A percentile compares a stretch with the other conserved stretches of the same genome.
phyloP scores from a whole-genome alignment of 2,888 invertebrate species.

The Onthophagus sagittarius region DNA sequence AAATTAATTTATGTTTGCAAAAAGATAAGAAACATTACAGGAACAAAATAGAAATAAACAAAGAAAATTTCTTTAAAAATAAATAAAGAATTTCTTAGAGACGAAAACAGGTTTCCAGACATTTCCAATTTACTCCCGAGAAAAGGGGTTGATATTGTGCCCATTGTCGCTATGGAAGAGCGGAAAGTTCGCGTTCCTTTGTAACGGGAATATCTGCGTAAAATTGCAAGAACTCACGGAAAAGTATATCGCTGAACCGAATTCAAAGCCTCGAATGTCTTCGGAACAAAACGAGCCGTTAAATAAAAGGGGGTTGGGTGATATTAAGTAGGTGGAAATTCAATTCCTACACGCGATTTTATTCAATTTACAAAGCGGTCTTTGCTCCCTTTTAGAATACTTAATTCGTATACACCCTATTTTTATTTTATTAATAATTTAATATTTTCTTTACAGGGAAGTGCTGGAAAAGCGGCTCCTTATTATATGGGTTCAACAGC shows the following conservation, averaged over 20 bases:
- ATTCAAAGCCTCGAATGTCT: no score
- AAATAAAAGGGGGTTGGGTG: neutral
- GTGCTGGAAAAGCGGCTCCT: conserved; percentile 55
- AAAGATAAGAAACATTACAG: no score
- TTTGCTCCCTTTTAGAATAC: no score
- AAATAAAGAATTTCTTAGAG: no score
- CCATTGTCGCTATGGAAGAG: neutral
- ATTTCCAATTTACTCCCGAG: neutral
- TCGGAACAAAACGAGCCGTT: no score
- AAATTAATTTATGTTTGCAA: no score
- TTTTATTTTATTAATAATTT: neutral
- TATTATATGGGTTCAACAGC: conserved; percentile 68
- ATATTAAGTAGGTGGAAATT: neutral
- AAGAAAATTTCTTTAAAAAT: no score
- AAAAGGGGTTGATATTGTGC: neutral
- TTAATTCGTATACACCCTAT: no score
- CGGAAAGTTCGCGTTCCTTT: neutral
- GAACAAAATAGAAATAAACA: no score
- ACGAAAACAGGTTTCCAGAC: neutral
- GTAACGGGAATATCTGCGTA: neutral
- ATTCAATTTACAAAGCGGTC: neutral
- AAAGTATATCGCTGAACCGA: neutral
- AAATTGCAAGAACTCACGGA: neutral
- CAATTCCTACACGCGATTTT: neutral
- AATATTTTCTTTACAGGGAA: conserved; percentile 48